phyloP scores from a whole-genome alignment of 2,888 invertebrate genomes.

The Sarcophaga caerulescens region DNA sequence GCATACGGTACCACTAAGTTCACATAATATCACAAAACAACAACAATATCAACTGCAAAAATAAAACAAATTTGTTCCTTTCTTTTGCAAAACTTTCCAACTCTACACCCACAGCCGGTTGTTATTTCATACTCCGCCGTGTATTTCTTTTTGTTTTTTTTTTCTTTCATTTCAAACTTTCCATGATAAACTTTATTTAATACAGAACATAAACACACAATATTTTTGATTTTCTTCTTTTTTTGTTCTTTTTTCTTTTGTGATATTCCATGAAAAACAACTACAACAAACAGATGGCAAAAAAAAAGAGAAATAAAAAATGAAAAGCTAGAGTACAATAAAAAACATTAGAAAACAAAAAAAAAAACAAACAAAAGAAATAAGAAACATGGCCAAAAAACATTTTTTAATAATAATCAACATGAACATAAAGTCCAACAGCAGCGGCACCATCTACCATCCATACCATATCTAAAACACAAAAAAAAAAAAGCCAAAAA shows the following conservation, averaged over 20 bases:
- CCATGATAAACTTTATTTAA: slow-evolving; percentile 34
- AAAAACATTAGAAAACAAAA: not conserved
- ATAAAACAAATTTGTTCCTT: slow-evolving; percentile 19
- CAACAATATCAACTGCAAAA: not conserved
- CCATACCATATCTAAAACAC: not conserved
- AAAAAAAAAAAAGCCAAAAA: not conserved
- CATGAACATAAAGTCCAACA: slow-evolving; percentile 46
- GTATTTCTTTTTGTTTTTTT: slow-evolving; percentile 1
- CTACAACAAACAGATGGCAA: not conserved
- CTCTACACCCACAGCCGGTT: not conserved
- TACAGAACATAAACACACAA: slow-evolving; percentile 57
- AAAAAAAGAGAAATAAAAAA: slow-evolving; percentile 12
- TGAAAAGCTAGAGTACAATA: not conserved
- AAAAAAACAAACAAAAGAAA: not conserved
- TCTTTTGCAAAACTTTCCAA: slow-evolving; percentile 18
- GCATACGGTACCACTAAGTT: slow-evolving; percentile 64
- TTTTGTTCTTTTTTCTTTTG: not conserved
- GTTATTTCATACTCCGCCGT: slow-evolving; percentile 2
- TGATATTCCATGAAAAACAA: slow-evolving; percentile 3
- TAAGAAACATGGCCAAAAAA: slow-evolving; percentile 20
- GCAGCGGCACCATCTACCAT: slow-evolving; percentile 1
- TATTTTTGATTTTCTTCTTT: slow-evolving; percentile 9
- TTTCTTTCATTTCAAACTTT: slow-evolving; percentile 23
- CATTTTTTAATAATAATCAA: slow-evolving; percentile 44
- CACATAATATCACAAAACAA: slow-evolving; percentile 51